Evolutionary conservation across 2,797 vertebrate genomes (phyloP), one percentile per base, ranked within the genome.

Genomic region (Hippoglossus hippoglossus): DNA sequence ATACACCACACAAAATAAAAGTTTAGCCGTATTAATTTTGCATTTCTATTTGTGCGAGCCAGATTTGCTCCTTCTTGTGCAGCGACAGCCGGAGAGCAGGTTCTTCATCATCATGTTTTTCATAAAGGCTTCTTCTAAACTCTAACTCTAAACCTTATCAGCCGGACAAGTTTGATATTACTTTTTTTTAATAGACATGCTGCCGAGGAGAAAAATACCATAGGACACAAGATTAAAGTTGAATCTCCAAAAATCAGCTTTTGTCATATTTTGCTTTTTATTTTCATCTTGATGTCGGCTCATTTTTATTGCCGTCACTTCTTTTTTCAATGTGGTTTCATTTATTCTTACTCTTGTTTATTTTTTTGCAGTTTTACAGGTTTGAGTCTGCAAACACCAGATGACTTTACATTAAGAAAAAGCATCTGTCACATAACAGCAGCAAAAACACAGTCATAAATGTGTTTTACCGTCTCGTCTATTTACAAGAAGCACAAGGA

Each of bases 401-500:
- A 69, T 12, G 44, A 60, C 22, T 68, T 76, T 28, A 71, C 52
- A 72, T 77, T 65, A 63, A 47, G n/a, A 52, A 62, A 57, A 26
- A 64, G 69, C 52, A 16, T 19, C 15, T 46, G 44, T 46, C 44
- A 46, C 12, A 5, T 46, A 6, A 46, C 16, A 46, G 44, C 44
- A 16, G 44, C 44, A 73, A 80, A 75, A 75, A 47, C 50, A 63
- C 36, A 60, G 59, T 54, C 67, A 24, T 76, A 74, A 57, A 78
- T 26, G 11, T 78, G 73, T 69, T 81, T 84, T 46, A 16, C 18
- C 18, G 6, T 59, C 15, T 21, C 1, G 39, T 46, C 57, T 31
- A 60, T 85, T 65, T 81, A 80, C 50, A 75, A 62, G 64, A 47
- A 73, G 41, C 73, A 80, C 53, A 73, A 50, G 60, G 47, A 63